Conservation (phyloP, 2,797 vertebrate genomes). For the Cryptoblepharus egeriae region DNA sequence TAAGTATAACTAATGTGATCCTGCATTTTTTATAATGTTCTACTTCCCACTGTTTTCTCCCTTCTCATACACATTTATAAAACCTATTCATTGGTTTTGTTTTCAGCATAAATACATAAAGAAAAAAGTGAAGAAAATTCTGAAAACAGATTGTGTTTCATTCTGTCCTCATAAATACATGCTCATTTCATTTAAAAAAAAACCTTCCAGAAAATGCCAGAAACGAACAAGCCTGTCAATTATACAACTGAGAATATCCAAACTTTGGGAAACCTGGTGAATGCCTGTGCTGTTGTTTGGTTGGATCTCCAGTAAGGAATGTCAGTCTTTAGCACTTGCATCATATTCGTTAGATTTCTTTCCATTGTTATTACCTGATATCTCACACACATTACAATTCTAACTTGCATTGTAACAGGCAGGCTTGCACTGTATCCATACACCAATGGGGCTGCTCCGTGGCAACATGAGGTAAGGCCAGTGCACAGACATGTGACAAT, state of each 20-base stretch:
- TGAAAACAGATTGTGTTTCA: conserved; percentile 1
- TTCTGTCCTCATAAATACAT: conserved; percentile 5
- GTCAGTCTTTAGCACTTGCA: not conserved
- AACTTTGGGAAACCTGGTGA: not conserved
- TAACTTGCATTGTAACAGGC: too few relatives aligned
- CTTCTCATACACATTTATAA: conserved; percentile 7
- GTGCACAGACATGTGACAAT: too few relatives aligned
- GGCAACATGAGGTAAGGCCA: too few relatives aligned
- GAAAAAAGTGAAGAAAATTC: not conserved
- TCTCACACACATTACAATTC: not conserved
- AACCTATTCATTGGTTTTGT: conserved; percentile 11
- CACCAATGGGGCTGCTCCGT: too few relatives aligned
- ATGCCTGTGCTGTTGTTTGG: not conserved
- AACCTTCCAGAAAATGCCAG: not conserved
- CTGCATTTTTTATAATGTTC: not conserved
- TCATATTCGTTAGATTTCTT: not conserved
- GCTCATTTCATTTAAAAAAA: not conserved
- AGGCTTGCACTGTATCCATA: too few relatives aligned
- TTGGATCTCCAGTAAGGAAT: not conserved
- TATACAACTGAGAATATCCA: not conserved
- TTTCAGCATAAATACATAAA: not conserved
- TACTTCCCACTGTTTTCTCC: not conserved
- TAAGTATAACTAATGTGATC: conserved; percentile 8
- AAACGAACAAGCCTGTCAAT: not conserved
- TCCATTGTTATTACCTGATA: not conserved